phyloP scores from a whole-genome alignment of 1,140 invertebrate genomes.

The Cyclargus thomasi region DNA sequence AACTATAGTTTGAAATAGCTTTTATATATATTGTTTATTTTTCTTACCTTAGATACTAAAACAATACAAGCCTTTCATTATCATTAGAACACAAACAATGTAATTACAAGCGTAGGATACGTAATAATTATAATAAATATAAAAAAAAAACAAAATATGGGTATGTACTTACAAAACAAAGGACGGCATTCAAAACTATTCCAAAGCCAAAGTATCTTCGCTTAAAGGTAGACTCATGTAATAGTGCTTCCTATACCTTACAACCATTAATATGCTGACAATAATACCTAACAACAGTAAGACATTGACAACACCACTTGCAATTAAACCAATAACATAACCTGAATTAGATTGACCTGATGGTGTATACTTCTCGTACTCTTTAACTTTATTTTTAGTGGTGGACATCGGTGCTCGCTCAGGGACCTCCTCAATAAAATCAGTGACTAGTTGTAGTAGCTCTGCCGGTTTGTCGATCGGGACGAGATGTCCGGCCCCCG shows the following conservation, averaged over 20 bases:
- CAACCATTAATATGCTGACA: conserved; percentile 26
- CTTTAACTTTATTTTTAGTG: conserved; percentile 22
- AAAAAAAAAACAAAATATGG: too few species aligned
- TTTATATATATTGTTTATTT: too few species aligned
- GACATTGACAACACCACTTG: conserved; percentile 41
- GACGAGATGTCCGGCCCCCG: conserved; percentile 88
- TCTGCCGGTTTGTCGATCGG: conserved; percentile 86
- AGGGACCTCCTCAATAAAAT: conserved; percentile 76
- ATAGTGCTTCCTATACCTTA: conserved; percentile 37
- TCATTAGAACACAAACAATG: too few species aligned
- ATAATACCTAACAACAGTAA: conserved; percentile 35
- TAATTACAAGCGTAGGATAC: too few species aligned
- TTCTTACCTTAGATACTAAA: too few species aligned
- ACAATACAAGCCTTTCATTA: too few species aligned
- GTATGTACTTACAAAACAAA: neutral
- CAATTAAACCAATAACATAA: conserved; percentile 33
- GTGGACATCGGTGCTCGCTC: conserved; percentile 29
- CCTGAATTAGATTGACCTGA: conserved; percentile 8
- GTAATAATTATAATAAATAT: neutral
- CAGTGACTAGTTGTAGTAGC: conserved; percentile 81
- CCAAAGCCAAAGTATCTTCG: conserved; percentile 35
- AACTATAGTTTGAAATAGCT: neutral
- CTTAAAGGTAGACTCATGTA: conserved; percentile 31
- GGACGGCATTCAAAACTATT: conserved; percentile 16
- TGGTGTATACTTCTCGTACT: conserved; percentile 26